phyloP scores from a whole-genome alignment of 2,888 invertebrate species.

The Amiota communis region DNA sequence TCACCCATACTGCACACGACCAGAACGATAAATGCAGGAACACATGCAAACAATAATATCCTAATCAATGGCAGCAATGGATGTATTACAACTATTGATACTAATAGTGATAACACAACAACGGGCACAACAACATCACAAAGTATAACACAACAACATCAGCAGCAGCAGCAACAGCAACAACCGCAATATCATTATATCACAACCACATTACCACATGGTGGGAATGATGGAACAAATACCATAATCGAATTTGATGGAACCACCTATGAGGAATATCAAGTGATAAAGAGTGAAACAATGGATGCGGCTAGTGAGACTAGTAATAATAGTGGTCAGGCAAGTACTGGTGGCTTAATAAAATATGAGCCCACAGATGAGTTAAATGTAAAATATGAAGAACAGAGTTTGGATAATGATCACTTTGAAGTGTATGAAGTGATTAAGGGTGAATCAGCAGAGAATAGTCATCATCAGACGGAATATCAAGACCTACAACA shows the following conservation, averaged over 20 bases:
- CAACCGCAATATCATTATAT: slow-evolving; percentile 67
- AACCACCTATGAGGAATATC: slow-evolving; percentile 66
- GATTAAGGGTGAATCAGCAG: slow-evolving; percentile 50
- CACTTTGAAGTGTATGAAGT: slow-evolving; percentile 57
- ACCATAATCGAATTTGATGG: slow-evolving; percentile 64
- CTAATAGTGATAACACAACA: slow-evolving; percentile 37
- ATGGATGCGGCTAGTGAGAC: slow-evolving; percentile 43
- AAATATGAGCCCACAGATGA: slow-evolving; percentile 59
- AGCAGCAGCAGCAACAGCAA: slow-evolving; percentile 41
- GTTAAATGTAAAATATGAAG: slow-evolving; percentile 58
- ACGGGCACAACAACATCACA: slow-evolving; percentile 45
- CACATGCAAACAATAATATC: slow-evolving; percentile 17
- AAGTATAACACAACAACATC: slow-evolving; percentile 41
- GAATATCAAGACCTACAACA: slow-evolving; percentile 34
- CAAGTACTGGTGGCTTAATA: slow-evolving; percentile 54
- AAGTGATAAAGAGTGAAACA: slow-evolving; percentile 57
- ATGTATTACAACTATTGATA: slow-evolving; percentile 38
- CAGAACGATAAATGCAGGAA: slow-evolving; percentile 43
- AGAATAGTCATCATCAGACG: slow-evolving; percentile 38
- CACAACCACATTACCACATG: slow-evolving; percentile 55
- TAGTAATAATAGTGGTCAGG: slow-evolving; percentile 49
- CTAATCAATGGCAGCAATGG: slow-evolving; percentile 25
- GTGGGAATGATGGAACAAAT: slow-evolving; percentile 38
- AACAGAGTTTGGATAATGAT: slow-evolving; percentile 56
- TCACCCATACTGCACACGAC: slow-evolving; percentile 66